A percentile compares a stretch with the other conserved stretches of the same genome.
These are phyloP conservation scores for Carettochelys insculpta DNA, from an alignment of 2,113 vertebrate species.

Conservation along the genomic window DNA sequence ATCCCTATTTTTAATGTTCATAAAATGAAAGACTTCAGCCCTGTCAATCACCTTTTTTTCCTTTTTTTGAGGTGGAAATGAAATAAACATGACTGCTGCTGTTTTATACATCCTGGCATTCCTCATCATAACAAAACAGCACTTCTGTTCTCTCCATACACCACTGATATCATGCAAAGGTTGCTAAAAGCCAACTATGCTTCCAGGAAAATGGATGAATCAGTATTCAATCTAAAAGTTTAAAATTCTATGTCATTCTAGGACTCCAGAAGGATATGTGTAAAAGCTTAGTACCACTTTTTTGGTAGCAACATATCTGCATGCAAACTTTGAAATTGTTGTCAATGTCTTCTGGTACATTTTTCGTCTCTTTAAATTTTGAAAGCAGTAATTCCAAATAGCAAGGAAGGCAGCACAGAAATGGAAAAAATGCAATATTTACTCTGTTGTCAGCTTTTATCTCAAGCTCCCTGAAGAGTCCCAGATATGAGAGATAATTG, in stretches of 20 bases:
- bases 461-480: background rate
- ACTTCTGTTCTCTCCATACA: background rate
- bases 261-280: background rate
- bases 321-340: background rate
- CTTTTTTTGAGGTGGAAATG: background rate
- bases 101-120: rapidly evolving
- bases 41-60: background rate
- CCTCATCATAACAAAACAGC: background rate
- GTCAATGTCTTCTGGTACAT: background rate
- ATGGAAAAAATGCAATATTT: background rate
- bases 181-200: background rate
- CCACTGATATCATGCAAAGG: background rate
- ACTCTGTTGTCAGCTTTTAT: background rate
- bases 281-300: too few relatives aligned
- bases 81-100: background rate
- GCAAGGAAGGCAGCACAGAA: background rate
- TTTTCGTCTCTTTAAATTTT: background rate
- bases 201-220: background rate
- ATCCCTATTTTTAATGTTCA: background rate
- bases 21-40: background rate
- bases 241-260: background rate
- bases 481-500: rapidly evolving
- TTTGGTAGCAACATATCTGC: too few relatives aligned
- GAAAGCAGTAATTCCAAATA: background rate
- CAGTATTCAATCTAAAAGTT: background rate